Conservation (phyloP, 2,888 invertebrate genomes). For the Oxyteleia sp. region DNA sequence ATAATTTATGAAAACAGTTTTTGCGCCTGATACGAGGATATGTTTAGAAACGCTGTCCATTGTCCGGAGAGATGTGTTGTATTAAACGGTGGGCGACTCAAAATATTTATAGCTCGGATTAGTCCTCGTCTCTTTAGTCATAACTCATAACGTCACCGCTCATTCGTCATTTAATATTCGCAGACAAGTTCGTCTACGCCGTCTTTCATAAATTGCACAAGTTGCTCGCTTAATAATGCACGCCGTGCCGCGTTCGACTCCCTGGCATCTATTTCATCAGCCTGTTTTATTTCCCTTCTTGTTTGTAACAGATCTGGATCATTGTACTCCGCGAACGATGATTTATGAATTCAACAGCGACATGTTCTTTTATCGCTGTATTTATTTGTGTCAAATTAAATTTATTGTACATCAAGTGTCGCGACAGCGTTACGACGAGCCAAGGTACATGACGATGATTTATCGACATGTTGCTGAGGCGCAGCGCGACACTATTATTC, state of each 20-base stretch:
- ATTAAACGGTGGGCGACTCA: conserved; percentile 62
- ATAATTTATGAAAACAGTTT: conserved; percentile 30
- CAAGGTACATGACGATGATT: not conserved
- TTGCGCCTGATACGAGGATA: conserved; percentile 1
- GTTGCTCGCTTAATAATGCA: conserved; percentile 58
- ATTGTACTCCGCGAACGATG: conserved; percentile 45
- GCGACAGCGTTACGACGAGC: too few relatives aligned
- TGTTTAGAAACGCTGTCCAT: conserved; percentile 34
- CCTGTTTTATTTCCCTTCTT: conserved; percentile 39
- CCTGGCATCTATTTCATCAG: conserved; percentile 57
- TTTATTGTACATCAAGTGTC: conserved; percentile 13
- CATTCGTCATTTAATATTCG: conserved; percentile 72
- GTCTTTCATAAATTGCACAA: conserved; percentile 69
- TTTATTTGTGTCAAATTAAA: conserved; percentile 27
- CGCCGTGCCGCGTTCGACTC: conserved; percentile 39
- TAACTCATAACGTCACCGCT: conserved; percentile 67
- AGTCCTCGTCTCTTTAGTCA: conserved; percentile 59
- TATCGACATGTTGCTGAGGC: too few relatives aligned
- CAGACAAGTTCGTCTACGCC: conserved; percentile 63
- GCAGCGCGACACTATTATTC: too few relatives aligned
- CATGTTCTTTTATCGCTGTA: conserved; percentile 5
- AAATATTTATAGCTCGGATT: conserved; percentile 65
- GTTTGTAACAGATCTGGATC: conserved; percentile 60
- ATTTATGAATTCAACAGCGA: conserved; percentile 43
- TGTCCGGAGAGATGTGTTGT: conserved; percentile 45